Percentiles rank a stretch among this genome's conserved stretches.
These are phyloP conservation scores for Neotragus pygmaeus DNA, from an alignment of 2,113 vertebrate species.

Conservation along the genomic window DNA sequence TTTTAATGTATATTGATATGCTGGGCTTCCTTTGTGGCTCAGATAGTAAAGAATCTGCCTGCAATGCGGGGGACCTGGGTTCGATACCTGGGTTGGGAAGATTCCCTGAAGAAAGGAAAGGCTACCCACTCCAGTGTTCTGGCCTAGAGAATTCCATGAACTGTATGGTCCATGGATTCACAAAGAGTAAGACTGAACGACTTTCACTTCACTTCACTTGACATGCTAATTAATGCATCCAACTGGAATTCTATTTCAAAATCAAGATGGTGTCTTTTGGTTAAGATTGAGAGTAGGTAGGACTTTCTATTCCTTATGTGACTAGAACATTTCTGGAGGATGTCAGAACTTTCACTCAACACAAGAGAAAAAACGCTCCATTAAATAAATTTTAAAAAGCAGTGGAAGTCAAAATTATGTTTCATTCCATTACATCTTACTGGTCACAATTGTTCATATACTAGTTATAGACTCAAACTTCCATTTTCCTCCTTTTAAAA, in stretches of 20 bases:
- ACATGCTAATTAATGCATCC: neutral
- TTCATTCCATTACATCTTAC: neutral
- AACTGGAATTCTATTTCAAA: conserved; percentile 17
- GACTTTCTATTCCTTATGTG: neutral
- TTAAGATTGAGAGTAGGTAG: neutral
- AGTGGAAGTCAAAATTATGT: neutral
- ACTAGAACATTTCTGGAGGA: neutral
- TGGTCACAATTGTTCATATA: neutral
- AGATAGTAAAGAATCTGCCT: neutral
- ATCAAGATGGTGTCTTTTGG: neutral
- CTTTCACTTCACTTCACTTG: neutral
- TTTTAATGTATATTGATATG: neutral
- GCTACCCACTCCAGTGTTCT: neutral
- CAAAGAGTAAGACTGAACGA: neutral
- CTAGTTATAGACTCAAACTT: neutral
- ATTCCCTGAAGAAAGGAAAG: neutral
- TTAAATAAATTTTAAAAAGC: neutral
- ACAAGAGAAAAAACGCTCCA: neutral
- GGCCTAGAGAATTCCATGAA: neutral
- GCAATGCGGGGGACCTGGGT: neutral
- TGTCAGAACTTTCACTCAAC: neutral
- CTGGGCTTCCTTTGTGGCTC: neutral
- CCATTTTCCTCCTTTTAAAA: neutral
- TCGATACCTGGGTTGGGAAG: neutral
- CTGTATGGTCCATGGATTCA: neutral